phyloP scores from a whole-genome alignment of 2,888 invertebrate species.

The Euplagia quadripunctaria region DNA sequence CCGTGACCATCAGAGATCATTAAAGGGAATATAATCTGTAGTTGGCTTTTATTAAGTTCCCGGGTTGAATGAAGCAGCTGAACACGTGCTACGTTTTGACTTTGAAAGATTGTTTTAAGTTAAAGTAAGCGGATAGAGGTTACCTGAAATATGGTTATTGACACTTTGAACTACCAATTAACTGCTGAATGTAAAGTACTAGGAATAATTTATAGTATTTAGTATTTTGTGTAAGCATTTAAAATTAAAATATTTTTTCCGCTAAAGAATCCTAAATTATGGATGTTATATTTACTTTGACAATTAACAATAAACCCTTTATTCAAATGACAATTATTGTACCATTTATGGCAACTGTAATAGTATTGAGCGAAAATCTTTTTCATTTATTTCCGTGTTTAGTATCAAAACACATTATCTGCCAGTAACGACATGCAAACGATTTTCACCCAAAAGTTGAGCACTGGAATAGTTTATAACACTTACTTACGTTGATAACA shows the following conservation, averaged over 20 bases:
- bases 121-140: too few relatives aligned
- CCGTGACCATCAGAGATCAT: too few relatives aligned
- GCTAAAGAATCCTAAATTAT: neutral
- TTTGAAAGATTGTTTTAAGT: too few relatives aligned
- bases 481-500: neutral
- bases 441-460: neutral
- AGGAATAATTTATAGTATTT: too few relatives aligned
- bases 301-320: neutral
- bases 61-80: too few relatives aligned
- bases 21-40: too few relatives aligned
- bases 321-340: neutral
- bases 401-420: neutral
- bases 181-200: too few relatives aligned
- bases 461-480: neutral
- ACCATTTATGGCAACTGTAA: neutral
- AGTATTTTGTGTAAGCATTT: conserved; percentile 17
- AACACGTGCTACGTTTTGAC: too few relatives aligned
- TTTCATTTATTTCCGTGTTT: neutral
- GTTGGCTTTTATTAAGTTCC: too few relatives aligned
- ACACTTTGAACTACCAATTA: too few relatives aligned
- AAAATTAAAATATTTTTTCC: neutral
- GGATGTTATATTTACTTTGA: neutral
- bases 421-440: neutral
- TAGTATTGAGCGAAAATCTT: neutral
- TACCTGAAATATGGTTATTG: too few relatives aligned